These are phyloP conservation scores for Epizoanthus stellaris DNA, from an alignment of 92 coral and sea anemone genomes.

Conservation along the genomic window DNA sequence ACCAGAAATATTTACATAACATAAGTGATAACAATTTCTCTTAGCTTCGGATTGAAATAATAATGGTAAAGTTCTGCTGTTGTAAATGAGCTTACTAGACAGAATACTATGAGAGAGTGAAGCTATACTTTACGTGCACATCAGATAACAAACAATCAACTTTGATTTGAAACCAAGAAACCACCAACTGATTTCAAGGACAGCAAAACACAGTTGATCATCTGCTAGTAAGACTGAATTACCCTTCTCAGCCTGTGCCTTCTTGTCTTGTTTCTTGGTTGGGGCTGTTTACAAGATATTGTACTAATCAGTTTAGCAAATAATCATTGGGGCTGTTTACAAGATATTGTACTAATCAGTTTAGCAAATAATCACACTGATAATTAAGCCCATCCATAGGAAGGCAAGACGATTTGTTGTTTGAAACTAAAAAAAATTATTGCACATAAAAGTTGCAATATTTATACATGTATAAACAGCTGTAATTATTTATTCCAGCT, in stretches of 20 bases:
- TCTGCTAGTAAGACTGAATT: slow-evolving; percentile 27
- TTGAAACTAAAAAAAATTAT: no score
- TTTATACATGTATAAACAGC: no score
- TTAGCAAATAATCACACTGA: not conserved
- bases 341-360: not conserved
- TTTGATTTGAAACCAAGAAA: slow-evolving; percentile 43
- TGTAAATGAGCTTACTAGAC: no score
- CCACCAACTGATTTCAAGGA: slow-evolving; percentile 40
- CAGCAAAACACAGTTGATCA: slow-evolving; percentile 32
- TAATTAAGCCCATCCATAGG: no score
- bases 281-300: slow-evolving; percentile 54
- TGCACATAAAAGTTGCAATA: no score
- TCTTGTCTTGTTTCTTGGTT: slow-evolving; percentile 81
- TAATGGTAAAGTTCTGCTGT: no score
- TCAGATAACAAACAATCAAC: slow-evolving; percentile 22
- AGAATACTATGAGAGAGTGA: not conserved
- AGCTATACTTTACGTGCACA: not conserved
- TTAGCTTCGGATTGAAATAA: no score
- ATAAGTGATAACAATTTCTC: no score
- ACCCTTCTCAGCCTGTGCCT: slow-evolving; percentile 80
- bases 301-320: not conserved
- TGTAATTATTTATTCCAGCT: no score
- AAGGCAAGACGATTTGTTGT: no score
- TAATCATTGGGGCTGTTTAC: slow-evolving; percentile 50
- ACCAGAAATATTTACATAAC: no score